Base-by-base conservation (phyloP, 2,797 vertebrate genomes). In the Chiloscyllium punctatum region DNA sequence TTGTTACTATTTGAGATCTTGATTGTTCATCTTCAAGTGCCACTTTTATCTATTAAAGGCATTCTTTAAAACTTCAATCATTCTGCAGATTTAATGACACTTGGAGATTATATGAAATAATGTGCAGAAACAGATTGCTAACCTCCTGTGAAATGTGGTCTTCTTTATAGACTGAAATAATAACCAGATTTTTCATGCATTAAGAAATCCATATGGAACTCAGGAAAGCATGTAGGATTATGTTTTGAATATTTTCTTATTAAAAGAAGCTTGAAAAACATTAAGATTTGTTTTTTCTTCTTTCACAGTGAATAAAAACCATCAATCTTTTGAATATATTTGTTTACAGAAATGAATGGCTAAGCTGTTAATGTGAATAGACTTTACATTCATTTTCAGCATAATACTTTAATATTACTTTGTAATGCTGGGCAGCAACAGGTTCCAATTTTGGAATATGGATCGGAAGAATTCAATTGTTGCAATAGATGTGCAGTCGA, bases 231-330 rank as follows among this genome's bases (percentile, higher is more conserved):
- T 69, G 71, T 13, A 72, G 42, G 7, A 95, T 57, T 77, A 23
- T 66, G 30, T 95, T 77, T 95, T 95, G 33, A 94, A 94, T 94
- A 72, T 94, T 94, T 90, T 94, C 66, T 94, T 48, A 25, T 69
- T 94, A 23, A 72, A 94, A 18, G 66, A 25, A 94, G n/a, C 92
- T 71, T 68, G 62, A 94, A 91, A 94, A 94, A 37, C 92, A 25
- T 94, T 27, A 37, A 33, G 4, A 51, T 51, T 30, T 5, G 11
- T 30, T 95, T 72, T 72, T 74, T 5, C 30, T 77, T 30, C 30
- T 7, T 2, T 9, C 42, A 33, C 51, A 27, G 25, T 48, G 9
- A 94, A 74, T 27, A 77, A 77, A n/a, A 77, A 77, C 72, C 72
- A 77, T 77, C 27, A 18, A 66, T 91, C 66, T 74, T 72, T 94